Base-by-base conservation (phyloP, 2,113 vertebrate species). In the Pterocles gutturalis region DNA sequence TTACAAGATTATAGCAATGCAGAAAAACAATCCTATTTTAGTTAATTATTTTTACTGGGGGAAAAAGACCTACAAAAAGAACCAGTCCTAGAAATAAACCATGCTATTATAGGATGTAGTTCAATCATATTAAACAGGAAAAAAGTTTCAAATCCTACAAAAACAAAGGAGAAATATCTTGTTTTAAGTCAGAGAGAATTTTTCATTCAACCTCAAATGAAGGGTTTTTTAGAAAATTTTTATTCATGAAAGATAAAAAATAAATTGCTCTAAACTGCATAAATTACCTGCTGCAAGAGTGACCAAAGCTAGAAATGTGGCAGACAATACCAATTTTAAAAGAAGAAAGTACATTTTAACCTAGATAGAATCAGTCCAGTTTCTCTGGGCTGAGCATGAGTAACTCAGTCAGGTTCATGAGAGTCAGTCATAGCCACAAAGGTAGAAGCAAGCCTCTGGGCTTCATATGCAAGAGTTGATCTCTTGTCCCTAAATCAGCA, bases 391-490 rank as follows among this genome's bases (percentile, higher is more conserved):
- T 89, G 57, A 82, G 21, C 77, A 75, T 48, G 70, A 91, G 65
- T 89, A 89, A 87, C 77, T 91, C 69, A 85, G 75, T 88, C 83
- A 94, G 77, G 91, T 72, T 89, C 83, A 89, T 2, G 13, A 0
- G 0, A 95, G 73, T 76, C 86, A 96, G 60, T 91, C 86, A 79
- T 33, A 95, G 69, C 51, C 77, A 89, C 92, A 92, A 93, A 96
- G 78, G 92, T 34, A 95, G 77, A 82, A 93, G 72, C 41, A 61
- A 92, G 80, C 83, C 77, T 83, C 83, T 91, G 83, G 87, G 86
- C 92, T 95, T 94, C 62, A 57, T 72, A 61, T 66, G 58, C 69
- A 84, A 49, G 86, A 96, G 62, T 54, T 89, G 90, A 91, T 95
- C 81, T 73, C 81, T 76, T 72, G 83, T 87, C 89, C 91, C 80